Evolutionary conservation across 1,140 invertebrate genomes (phyloP).

Genomic region (Gryon sp.): DNA sequence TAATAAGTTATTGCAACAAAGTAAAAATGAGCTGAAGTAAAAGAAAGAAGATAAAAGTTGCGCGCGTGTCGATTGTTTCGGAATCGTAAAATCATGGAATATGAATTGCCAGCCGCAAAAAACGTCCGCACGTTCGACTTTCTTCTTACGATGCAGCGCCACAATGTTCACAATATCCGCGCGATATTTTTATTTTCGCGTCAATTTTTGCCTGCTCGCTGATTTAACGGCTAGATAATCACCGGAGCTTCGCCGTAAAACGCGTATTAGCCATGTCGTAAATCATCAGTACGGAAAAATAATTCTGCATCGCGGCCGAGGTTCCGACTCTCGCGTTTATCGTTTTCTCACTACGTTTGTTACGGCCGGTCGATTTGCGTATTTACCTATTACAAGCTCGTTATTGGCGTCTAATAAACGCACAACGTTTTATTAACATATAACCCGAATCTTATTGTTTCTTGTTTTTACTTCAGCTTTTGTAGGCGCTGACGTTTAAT

Average conservation of each 20-base stretch:
- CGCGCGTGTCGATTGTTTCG: constrained; percentile 13
- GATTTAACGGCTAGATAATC: constrained; percentile 58
- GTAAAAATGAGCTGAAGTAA: too few relatives aligned
- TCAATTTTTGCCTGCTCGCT: constrained; percentile 31
- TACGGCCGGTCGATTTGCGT: constrained; percentile 46
- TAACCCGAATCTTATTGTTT: constrained; percentile 39
- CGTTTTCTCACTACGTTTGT: constrained; percentile 55
- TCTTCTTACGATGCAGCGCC: constrained; percentile 27
- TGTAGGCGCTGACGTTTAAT: constrained; percentile 9
- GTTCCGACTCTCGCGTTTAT: constrained; percentile 35
- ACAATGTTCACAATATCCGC: constrained; percentile 50
- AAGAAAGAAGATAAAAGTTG: too few relatives aligned
- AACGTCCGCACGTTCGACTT: constrained; percentile 13
- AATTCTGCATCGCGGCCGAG: constrained; percentile 21
- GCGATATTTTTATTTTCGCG: constrained; percentile 40
- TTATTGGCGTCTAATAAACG: constrained; percentile 52
- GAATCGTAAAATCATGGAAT: constrained; percentile 32
- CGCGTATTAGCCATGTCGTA: constrained; percentile 48
- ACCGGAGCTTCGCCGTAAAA: constrained; percentile 44
- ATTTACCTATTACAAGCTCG: constrained; percentile 53
- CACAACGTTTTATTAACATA: constrained; percentile 46
- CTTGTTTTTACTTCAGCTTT: constrained; percentile 33
- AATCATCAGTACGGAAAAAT: constrained; percentile 55
- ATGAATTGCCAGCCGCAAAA: constrained; percentile 32
- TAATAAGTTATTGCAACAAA: too few relatives aligned